phyloP scores from a whole-genome alignment of 2,888 invertebrate genomes.

The Macrophya annulata region DNA sequence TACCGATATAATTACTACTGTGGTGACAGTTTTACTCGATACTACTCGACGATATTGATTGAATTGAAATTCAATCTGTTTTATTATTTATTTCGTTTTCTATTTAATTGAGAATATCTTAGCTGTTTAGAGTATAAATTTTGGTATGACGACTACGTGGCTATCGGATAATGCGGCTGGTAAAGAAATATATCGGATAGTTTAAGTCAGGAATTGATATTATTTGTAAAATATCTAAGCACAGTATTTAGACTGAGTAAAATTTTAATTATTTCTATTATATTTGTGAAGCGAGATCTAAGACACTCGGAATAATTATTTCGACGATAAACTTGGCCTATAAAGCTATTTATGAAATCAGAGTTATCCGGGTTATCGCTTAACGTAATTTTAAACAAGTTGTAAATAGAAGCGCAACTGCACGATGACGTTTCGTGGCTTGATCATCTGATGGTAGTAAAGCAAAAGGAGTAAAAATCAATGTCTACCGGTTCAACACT shows the following conservation, averaged over 20 bases:
- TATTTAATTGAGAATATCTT: neutral
- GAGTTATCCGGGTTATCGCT: constrained; percentile 29
- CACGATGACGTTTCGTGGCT: constrained; percentile 67
- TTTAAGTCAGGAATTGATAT: constrained; percentile 1
- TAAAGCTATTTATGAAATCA: neutral
- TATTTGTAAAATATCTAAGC: neutral
- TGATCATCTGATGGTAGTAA: constrained; percentile 67
- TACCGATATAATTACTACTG: constrained; percentile 12
- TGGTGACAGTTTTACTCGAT: neutral
- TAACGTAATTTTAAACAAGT: constrained; percentile 21
- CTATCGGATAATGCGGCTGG: neutral
- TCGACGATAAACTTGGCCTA: neutral
- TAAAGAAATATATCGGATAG: neutral
- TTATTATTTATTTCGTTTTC: neutral
- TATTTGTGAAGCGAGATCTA: neutral
- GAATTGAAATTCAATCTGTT: neutral
- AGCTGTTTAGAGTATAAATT: neutral
- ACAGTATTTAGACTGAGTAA: neutral
- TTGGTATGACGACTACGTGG: neutral
- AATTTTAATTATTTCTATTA: neutral
- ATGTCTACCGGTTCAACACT: constrained; percentile 68
- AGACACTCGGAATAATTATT: constrained; percentile 3
- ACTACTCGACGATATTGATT: constrained; percentile 10
- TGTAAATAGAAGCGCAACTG: constrained; percentile 57
- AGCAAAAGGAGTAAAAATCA: constrained; percentile 73